Conservation (phyloP, 2,888 invertebrate genomes). For the Lycia hirtaria region DNA sequence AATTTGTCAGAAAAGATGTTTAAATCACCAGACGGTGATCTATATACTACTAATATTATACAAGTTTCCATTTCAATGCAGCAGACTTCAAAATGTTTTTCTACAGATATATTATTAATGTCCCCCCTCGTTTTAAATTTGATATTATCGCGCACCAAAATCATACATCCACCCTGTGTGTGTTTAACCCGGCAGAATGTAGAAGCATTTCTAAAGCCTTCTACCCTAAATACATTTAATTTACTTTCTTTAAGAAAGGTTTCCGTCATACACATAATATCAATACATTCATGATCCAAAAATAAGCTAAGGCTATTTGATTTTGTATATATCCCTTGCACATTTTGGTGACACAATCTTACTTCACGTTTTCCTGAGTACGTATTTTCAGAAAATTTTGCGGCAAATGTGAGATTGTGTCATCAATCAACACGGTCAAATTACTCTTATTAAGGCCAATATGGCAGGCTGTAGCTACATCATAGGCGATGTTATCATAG, state of each 20-base stretch:
- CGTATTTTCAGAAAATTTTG: neutral
- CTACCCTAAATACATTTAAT: neutral
- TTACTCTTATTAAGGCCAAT: neutral
- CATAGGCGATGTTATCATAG: neutral
- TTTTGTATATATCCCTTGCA: neutral
- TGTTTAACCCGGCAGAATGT: neutral
- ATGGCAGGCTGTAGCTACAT: neutral
- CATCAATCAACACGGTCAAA: neutral
- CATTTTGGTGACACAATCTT: slow-evolving; percentile 3
- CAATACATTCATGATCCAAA: neutral
- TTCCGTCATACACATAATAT: neutral
- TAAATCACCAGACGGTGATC: neutral
- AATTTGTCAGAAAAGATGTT: neutral
- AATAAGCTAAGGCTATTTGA: neutral
- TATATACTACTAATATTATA: neutral
- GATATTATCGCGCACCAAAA: neutral
- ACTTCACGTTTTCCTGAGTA: neutral
- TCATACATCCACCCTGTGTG: neutral
- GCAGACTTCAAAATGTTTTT: slow-evolving; percentile 2
- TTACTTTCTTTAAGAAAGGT: neutral
- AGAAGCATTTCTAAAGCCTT: neutral
- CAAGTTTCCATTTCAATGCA: slow-evolving; percentile 1
- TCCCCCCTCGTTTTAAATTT: slow-evolving; percentile 1
- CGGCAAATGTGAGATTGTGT: neutral
- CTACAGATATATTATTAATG: neutral